Conservation (phyloP, 1,140 invertebrate genomes). For the Habropoda laboriosa region DNA sequence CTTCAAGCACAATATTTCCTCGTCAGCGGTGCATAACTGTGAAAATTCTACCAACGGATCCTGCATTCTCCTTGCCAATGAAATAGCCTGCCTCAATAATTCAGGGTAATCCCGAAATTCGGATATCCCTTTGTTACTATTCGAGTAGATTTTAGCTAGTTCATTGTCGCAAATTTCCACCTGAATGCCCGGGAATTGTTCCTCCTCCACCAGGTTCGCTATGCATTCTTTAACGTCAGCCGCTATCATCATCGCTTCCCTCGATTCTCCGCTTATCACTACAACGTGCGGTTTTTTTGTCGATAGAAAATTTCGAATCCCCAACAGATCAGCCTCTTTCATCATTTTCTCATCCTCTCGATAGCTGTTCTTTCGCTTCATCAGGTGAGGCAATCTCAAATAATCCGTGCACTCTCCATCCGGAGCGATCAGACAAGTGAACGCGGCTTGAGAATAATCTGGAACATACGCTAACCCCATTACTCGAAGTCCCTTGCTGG, state of each 20-base stretch:
- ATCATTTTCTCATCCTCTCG: constrained; percentile 87
- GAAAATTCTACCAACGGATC: constrained; percentile 98
- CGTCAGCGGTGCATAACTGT: constrained; percentile 96
- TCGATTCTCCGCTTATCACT: constrained; percentile 94
- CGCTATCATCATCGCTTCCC: constrained; percentile 93
- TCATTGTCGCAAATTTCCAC: constrained; percentile 97
- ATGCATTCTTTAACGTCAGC: constrained; percentile 92
- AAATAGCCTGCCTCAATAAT: constrained; percentile 94
- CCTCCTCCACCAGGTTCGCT: constrained; percentile 88
- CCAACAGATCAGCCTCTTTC: constrained; percentile 91
- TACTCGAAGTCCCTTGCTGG: constrained; percentile 91
- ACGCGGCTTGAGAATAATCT: constrained; percentile 93
- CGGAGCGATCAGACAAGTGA: constrained; percentile 92
- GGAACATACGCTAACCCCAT: constrained; percentile 94
- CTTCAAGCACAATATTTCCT: constrained; percentile 96
- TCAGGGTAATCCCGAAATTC: constrained; percentile 97
- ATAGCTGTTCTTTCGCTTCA: constrained; percentile 91
- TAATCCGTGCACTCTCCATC: constrained; percentile 96
- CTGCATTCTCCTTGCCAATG: constrained; percentile 94
- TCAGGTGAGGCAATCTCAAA: constrained; percentile 91
- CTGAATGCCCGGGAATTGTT: constrained; percentile 93
- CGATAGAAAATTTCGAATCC: constrained; percentile 92
- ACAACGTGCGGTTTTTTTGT: constrained; percentile 97
- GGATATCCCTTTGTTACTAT: constrained; percentile 92
- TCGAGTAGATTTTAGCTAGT: constrained; percentile 94